These are phyloP conservation scores for Limenitis arthemis DNA, from an alignment of 2,888 invertebrate species.

Conservation along the genomic window DNA sequence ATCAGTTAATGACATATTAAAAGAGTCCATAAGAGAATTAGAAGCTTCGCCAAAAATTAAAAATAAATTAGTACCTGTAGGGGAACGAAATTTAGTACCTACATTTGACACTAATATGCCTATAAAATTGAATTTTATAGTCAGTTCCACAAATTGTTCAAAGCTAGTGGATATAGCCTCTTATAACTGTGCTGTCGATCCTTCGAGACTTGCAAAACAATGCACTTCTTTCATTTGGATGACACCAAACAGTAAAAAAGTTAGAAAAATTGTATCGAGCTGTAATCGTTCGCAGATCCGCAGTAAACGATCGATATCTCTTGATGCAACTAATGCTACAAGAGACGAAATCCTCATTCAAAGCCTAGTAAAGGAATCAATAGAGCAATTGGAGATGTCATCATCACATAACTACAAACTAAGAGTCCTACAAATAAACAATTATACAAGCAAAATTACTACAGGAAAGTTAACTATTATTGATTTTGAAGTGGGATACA, in stretches of 20 bases:
- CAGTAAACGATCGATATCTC: conserved; percentile 34
- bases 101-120: conserved; percentile 41
- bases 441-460: conserved; percentile 46
- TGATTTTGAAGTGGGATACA: conserved; percentile 58
- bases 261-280: conserved; percentile 37
- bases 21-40: conserved; percentile 36
- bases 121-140: conserved; percentile 39
- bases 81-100: conserved; percentile 45
- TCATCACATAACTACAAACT: conserved; percentile 52
- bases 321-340: conserved; percentile 31
- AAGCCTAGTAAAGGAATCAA: conserved; percentile 40
- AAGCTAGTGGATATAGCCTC: conserved; percentile 32
- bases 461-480: conserved; percentile 49
- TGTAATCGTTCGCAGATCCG: conserved; percentile 20
- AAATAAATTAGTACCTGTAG: conserved; percentile 43
- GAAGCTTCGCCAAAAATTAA: conserved; percentile 35
- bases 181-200: conserved; percentile 36
- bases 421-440: conserved; percentile 47
- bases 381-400: conserved; percentile 51
- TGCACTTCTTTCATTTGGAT: conserved; percentile 45
- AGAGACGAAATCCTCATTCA: conserved; percentile 40
- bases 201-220: conserved; percentile 30
- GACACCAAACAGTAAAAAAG: conserved; percentile 35
- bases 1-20: conserved; percentile 35
- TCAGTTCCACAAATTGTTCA: conserved; percentile 45